Base-by-base conservation (phyloP, 2,113 vertebrate genomes). In the Sardina pilchardus region DNA sequence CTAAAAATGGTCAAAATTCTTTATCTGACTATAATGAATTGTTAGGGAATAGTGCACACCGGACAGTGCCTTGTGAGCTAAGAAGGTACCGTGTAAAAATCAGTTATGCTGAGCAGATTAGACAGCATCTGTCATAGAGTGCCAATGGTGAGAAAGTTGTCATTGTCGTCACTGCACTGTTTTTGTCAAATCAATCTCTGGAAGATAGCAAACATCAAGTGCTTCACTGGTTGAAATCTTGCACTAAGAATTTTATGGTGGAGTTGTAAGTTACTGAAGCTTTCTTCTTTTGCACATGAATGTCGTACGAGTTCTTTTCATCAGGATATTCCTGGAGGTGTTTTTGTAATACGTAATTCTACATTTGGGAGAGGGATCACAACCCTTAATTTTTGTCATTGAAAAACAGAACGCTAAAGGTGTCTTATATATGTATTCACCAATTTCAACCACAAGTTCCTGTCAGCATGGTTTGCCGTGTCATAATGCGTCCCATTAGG, bases 141-240 rank as follows among this genome's bases (percentile, higher is more conserved):
- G 71, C 30, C 71, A 78, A 5, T 78, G 71, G 71, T 36, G 34
- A 36, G 34, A 78, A 34, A 17, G 34, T 34, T 36, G 71, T 4
- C 39, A 42, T 78, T 2, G 30, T 78, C 39, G 71, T 78, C 71
- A 78, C 71, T 78, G 71, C 14, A 78, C 10, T 78, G 30, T 78
- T 34, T 34, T 78, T 36, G 71, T 78, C 71, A 78, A 78, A 36
- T 78, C 30, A 39, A 16, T 78, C 71, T 12, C 71, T 78, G 71
- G 71, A 78, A 78, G 71, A 78, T 78, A 78, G 39, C 30, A 78
- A 12, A 36, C 3, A 78, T 34, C 10, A 36, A 78, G 10, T 39
- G 30, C 30, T 36, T 78, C 71, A 78, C 71, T 78, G 71, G 71
- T 78, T 78, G 71, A 78, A 78, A 78, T 78, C 71, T 78, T 78